A percentile compares a stretch with the other conserved stretches of the same genome.
Conservation (phyloP, 2,797 vertebrate species). For the Telmatherina bonti region DNA sequence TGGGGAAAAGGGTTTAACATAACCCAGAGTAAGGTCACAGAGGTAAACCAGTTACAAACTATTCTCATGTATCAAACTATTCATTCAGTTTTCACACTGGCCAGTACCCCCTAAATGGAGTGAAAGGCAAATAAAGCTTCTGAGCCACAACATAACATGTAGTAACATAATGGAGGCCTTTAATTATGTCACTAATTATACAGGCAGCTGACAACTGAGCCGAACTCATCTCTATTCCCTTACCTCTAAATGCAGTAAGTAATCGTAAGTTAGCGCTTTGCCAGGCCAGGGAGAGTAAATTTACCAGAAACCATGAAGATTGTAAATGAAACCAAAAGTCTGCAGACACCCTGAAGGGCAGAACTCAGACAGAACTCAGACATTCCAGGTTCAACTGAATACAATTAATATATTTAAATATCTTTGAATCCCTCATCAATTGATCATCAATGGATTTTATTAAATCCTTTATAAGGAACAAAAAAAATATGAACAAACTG, state of each 20-base stretch:
- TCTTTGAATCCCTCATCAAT: constrained; percentile 7
- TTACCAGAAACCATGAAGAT: constrained; percentile 8
- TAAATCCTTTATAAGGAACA: background rate
- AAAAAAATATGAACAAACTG: background rate
- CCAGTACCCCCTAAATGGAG: constrained; percentile 38
- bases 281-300: constrained; percentile 35
- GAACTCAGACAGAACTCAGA: background rate
- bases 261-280: constrained; percentile 36
- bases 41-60: constrained; percentile 46
- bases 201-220: constrained; percentile 68
- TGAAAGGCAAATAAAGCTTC: constrained; percentile 61
- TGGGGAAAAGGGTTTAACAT: constrained; percentile 11
- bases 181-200: constrained; percentile 79
- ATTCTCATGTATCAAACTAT: constrained; percentile 17
- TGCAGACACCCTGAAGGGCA: background rate
- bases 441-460: background rate
- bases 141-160: constrained; percentile 56
- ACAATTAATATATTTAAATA: constrained; percentile 5
- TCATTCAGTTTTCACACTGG: constrained; percentile 43
- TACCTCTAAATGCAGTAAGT: constrained; percentile 51
- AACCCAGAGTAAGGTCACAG: constrained; percentile 21
- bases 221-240: constrained; percentile 61
- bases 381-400: constrained; percentile 1
- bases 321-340: constrained; percentile 24
- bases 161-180: constrained; percentile 73